A percentile compares a stretch with the other conserved stretches of the same genome.
Conservation (phyloP, 2,797 vertebrate genomes). For the Psittacula echo region DNA sequence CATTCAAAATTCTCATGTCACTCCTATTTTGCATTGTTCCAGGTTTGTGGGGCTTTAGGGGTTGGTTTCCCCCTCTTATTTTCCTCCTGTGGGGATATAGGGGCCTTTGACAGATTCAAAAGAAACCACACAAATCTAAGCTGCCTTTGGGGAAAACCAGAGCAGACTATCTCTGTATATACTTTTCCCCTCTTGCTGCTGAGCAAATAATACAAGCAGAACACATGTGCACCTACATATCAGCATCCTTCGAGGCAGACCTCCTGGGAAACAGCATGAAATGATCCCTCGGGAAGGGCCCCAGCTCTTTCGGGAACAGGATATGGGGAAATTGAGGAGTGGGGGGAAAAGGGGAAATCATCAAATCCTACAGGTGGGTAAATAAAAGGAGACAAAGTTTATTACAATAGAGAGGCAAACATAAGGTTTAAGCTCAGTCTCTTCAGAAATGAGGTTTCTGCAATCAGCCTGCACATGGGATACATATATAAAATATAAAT, state of each 20-base stretch:
- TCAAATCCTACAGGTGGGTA: conserved; percentile 67
- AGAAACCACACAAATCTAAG: neutral
- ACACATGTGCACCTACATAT: neutral
- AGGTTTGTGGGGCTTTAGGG: neutral
- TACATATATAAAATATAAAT: conserved; percentile 65
- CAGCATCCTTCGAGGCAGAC: neutral
- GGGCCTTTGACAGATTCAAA: neutral
- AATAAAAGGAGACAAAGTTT: conserved; percentile 62
- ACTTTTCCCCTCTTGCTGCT: neutral
- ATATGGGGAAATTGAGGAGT: conserved; percentile 49
- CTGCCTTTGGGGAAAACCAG: neutral
- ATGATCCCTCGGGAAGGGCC: conserved; percentile 33
- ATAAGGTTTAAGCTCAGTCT: conserved; percentile 33
- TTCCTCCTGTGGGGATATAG: neutral
- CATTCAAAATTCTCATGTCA: neutral
- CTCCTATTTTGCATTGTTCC: neutral
- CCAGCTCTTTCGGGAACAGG: conserved; percentile 59
- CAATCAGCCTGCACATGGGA: conserved; percentile 55
- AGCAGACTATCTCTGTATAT: neutral
- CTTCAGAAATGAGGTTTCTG: conserved; percentile 52
- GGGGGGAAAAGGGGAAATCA: conserved; percentile 31
- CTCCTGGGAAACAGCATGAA: conserved; percentile 19
- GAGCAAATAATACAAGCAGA: neutral
- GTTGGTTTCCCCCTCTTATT: neutral
- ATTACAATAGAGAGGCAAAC: conserved; percentile 59